Conservation (phyloP, 1,140 invertebrate species). For the Oreohelix idahoensis region DNA sequence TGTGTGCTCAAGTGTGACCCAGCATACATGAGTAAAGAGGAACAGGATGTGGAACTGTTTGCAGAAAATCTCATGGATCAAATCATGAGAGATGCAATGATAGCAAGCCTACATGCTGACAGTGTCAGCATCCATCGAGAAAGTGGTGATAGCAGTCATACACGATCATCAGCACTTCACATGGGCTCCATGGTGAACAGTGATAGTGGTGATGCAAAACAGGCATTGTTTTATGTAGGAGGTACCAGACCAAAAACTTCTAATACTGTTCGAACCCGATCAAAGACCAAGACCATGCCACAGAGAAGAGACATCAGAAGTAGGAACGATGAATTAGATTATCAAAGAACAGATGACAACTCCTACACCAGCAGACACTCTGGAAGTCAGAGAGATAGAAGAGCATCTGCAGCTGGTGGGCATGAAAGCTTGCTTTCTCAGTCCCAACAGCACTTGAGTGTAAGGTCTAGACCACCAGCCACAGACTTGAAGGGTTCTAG, state of each 20-base stretch:
- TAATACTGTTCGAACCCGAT: not conserved
- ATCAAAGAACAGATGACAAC: no score
- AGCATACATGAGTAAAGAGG: slow-evolving; percentile 32
- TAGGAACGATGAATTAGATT: not conserved
- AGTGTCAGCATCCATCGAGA: not conserved
- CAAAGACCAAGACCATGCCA: not conserved
- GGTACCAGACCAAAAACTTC: not conserved
- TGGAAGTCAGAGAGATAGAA: not conserved
- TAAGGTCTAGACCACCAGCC: not conserved
- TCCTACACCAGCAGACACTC: no score
- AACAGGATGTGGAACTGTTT: slow-evolving; percentile 49
- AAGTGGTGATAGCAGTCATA: not conserved
- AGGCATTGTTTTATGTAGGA: not conserved
- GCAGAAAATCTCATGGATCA: slow-evolving; percentile 53
- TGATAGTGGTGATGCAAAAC: not conserved
- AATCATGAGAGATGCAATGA: slow-evolving; percentile 46
- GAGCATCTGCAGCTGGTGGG: no score
- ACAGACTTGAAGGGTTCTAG: not conserved
- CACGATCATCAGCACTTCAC: no score
- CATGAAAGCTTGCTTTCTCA: not conserved
- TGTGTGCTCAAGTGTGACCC: slow-evolving; percentile 43
- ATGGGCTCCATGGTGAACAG: not conserved
- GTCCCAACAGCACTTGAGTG: not conserved
- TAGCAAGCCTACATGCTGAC: not conserved
- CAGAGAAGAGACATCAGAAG: no score